These are phyloP conservation scores for Galeopsomyia nigrocyanea DNA, from an alignment of 2,888 invertebrate species.

Conservation along the genomic window DNA sequence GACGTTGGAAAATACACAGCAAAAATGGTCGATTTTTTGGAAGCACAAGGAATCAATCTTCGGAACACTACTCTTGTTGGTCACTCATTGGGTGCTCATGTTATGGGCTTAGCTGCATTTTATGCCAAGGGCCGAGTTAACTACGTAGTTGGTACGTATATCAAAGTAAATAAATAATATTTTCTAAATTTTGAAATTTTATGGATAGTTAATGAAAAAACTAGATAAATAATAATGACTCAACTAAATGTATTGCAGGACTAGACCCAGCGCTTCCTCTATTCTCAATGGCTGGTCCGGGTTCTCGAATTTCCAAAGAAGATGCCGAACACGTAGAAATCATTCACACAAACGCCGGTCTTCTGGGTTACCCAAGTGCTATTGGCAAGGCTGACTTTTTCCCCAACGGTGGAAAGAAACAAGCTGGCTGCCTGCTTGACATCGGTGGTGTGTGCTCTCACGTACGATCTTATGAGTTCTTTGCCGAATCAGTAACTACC, in stretches of 20 bases:
- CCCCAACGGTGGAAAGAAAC: constrained; percentile 65
- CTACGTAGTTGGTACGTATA: constrained; percentile 57
- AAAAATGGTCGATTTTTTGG: constrained; percentile 58
- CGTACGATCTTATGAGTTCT: constrained; percentile 57
- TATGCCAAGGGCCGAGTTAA: constrained; percentile 50
- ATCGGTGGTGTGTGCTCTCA: constrained; percentile 60
- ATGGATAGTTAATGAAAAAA: too few relatives aligned
- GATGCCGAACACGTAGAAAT: constrained; percentile 66
- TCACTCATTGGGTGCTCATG: constrained; percentile 63
- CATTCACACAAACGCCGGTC: constrained; percentile 65
- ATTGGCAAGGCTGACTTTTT: constrained; percentile 67
- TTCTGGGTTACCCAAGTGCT: constrained; percentile 59
- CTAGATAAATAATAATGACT: neutral
- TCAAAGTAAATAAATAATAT: neutral
- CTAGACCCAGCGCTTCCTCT: constrained; percentile 67
- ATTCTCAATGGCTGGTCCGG: constrained; percentile 53
- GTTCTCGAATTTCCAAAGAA: constrained; percentile 61
- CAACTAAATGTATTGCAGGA: constrained; percentile 53
- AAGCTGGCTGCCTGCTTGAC: constrained; percentile 58
- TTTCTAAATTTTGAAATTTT: too few relatives aligned
- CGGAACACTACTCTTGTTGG: constrained; percentile 56
- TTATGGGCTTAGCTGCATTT: constrained; percentile 58
- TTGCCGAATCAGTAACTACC: constrained; percentile 61
- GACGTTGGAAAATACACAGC: constrained; percentile 53
- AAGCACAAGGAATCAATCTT: constrained; percentile 50